Evolutionary conservation across 1,140 invertebrate species (phyloP), one percentile per base, ranked within the genome.

Genomic region (Triops cancriformis): DNA sequence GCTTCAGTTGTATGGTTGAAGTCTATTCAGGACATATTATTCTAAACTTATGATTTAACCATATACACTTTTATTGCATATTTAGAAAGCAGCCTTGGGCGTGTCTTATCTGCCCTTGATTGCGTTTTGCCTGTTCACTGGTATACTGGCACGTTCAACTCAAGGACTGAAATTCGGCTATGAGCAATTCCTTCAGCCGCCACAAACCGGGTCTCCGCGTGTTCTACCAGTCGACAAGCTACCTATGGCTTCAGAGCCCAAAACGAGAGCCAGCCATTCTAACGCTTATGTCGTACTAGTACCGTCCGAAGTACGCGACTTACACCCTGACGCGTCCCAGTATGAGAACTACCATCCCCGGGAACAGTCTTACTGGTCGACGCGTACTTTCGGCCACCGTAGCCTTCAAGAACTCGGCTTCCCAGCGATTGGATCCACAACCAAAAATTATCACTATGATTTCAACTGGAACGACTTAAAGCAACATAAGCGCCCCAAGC

Each of bases 391-490:
- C 18, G 51, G 51, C 23, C 51, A 23, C 23, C 51, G 51, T 64
- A 64, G 51, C 51, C 0, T 64, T 26, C 7, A 26, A 7, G 77
- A 78, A 26, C 27, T 78, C 11, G 77, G 77, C 73, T 79, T 79
- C 41, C 78, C 78, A 9, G 72, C 72, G 9, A 45, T 79, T 31
- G 23, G 12, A 4, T 72, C n/a, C 7, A 73, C 75, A 18, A n/a
- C 12, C 26, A 75, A 79, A 18, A 79, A 79, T 37, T 76, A 23
- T 23, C 42, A 74, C 7, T 37, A 72, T 11, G 72, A 76, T 76
- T 64, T 79, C 23, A 73, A 76, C 72, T 79, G 78, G 78, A 18
- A 23, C 42, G 26, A 73, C 11, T 73, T 45, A 37, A 43, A 18
- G 31, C 27, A 74, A 26, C n/a, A 14, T 5, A 41, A 74, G 5